Base-by-base conservation (phyloP, 2,113 vertebrate species). In the Hydrochoerus hydrochaeris region DNA sequence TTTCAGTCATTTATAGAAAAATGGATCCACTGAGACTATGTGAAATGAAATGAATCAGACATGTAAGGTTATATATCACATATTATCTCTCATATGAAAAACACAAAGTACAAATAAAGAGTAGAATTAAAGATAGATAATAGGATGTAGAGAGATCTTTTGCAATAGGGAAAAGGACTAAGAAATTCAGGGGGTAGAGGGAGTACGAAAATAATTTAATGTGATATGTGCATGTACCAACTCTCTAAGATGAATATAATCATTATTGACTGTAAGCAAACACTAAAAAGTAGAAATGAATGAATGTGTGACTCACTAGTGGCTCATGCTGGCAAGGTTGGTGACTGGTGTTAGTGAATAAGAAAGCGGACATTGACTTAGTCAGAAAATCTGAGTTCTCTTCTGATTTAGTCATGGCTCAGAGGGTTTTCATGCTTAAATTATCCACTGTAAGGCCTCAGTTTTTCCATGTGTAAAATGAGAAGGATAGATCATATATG, bases 281-380 rank as follows among this genome's bases (percentile, higher is more conserved):
- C 46, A 28, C 73, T 75, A 13, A 77, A 77, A 77, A 7, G 1
- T 44, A 62, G 75, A 26, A 89, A 78, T 46, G 22, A 81, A 94
- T 54, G 41, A 95, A 69, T 93, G 41, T 82, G 46, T 78, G 71
- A 69, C 17, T 75, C 49, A 90, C 28, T 30, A 80, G 10, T 44
- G 49, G 41, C 46, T 52, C 16, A 41, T 44, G 14, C 24, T 89
- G 69, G 17, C 22, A 95, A 87, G n/a, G 2, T 57, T 88, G 24
- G 22, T 89, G 41, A 71, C 46, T 41, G 16, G 83, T 60, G 32
- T 85, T 69, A 83, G 26, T 73, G 46, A 88, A 4, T 57, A 86
- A 28, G 30, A 85, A 96, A 81, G 24, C 93, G 7, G 69, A 93
- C 92, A 88, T 6, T 77, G 77, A 96, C n/a, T 75, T 87, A 52